Base-by-base conservation (phyloP, 2,888 invertebrate genomes). In the Mythimna impura region DNA sequence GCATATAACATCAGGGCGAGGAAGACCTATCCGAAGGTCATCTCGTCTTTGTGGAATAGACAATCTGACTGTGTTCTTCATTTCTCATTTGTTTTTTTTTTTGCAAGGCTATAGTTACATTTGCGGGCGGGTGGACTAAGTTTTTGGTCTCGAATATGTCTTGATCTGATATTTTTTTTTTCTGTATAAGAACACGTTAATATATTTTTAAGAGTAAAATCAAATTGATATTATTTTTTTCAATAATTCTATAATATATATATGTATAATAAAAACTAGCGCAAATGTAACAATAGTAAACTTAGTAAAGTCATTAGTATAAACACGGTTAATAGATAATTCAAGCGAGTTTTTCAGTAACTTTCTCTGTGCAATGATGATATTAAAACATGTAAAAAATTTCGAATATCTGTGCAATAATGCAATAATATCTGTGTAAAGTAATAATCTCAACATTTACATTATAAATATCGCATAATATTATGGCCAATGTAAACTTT, bases 1-100 rank as follows among this genome's bases (percentile, higher is more conserved):
- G 96, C 91, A 96, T 96, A 94, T 96, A 96, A 96, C 95, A 94
- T 90, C 92, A 89, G 90, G 88, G 87, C 50, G 89, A 90, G 36
- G 90, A 90, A 86, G 85, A 89, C 77, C 88, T 93, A 77, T 84
- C 91, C 22, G 93, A 93, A 85, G 95, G 92, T 74, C 93, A 94
- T 57, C 92, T 96, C 60, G 91, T 96, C 34, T 87, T 96, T 60
- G 88, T 95, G 76, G 94, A 95, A 87, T 95, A 93, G 84, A 85
- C 78, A 76, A 82, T 75, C 72, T 81, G 73, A 80, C 68, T 80
- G 73, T 75, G 68, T 68, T 75, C 67, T 73, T 76, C 57, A 79
- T 64, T 70, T 70, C n/a, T 58, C 55, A 54, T 83, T 74, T 62
- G 43, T 74, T 67, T 74, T 36, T 76, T 25, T 71, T 78, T 83